Conservation (phyloP, 2,113 vertebrate genomes). For the Amazona vittata region DNA sequence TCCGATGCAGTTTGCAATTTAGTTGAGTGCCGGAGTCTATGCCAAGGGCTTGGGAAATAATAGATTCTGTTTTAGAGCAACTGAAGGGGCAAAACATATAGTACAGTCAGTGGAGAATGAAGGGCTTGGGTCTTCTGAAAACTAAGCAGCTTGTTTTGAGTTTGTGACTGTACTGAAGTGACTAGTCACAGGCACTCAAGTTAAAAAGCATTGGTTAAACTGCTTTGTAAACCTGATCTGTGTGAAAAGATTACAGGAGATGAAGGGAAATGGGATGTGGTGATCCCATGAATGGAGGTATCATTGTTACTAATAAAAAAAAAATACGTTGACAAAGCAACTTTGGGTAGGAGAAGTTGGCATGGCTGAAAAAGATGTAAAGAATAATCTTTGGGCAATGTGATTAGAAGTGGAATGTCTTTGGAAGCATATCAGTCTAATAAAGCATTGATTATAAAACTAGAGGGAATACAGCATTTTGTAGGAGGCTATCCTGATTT, state of each 20-base stretch:
- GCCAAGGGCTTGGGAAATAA: not conserved
- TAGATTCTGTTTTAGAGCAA: not conserved
- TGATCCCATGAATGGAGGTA: not conserved
- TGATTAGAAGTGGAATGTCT: not conserved
- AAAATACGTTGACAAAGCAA: not conserved
- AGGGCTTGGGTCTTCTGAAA: not conserved
- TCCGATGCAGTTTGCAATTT: not conserved
- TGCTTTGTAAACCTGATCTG: not conserved
- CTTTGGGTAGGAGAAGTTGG: not conserved
- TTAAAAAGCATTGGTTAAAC: not conserved
- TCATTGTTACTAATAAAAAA: not conserved
- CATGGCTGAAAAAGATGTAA: not conserved
- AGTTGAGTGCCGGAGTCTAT: not conserved
- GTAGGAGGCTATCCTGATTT: not conserved
- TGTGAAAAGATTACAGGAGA: not conserved
- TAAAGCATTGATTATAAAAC: not conserved
- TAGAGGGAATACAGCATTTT: not conserved
- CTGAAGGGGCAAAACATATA: not conserved
- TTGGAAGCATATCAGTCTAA: not conserved
- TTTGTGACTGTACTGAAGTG: not conserved
- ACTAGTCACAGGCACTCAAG: not conserved
- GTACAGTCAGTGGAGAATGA: not conserved
- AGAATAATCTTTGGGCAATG: not conserved
- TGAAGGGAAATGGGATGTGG: not conserved
- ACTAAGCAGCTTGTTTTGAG: not conserved